Evolutionary conservation across 1,140 invertebrate genomes (phyloP).

Genomic region (Diuraphis noxia): DNA sequence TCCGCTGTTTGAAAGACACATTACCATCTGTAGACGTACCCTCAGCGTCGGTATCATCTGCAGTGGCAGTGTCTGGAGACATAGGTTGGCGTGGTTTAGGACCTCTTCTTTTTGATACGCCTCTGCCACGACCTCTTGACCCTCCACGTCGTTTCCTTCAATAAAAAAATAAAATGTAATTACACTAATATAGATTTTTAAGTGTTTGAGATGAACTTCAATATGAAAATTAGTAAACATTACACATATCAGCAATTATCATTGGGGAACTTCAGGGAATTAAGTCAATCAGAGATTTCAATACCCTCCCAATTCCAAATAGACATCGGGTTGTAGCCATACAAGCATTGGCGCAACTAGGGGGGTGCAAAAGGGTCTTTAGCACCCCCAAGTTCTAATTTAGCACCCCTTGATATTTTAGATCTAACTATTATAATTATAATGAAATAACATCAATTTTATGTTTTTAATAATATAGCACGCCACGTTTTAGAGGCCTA

Average conservation of each 20-base stretch:
- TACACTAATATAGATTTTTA: not conserved
- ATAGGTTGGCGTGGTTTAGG: not conserved
- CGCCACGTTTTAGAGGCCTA: too few relatives aligned
- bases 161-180: not conserved
- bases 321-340: too few relatives aligned
- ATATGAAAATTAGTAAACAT: not conserved
- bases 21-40: not conserved
- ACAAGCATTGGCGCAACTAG: too few relatives aligned
- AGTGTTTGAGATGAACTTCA: not conserved
- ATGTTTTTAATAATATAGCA: too few relatives aligned
- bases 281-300: not conserved
- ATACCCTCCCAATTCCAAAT: not conserved
- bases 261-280: not conserved
- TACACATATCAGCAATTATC: not conserved
- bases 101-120: not conserved
- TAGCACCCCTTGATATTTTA: too few relatives aligned
- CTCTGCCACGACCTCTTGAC: constrained; percentile 4
- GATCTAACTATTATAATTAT: too few relatives aligned
- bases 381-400: too few relatives aligned
- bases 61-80: not conserved
- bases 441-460: too few relatives aligned
- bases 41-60: not conserved
- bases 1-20: not conserved
- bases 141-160: constrained; percentile 11
- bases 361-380: too few relatives aligned